Base-by-base conservation (phyloP, 2,797 vertebrate genomes). In the Glyptemys insculpta region DNA sequence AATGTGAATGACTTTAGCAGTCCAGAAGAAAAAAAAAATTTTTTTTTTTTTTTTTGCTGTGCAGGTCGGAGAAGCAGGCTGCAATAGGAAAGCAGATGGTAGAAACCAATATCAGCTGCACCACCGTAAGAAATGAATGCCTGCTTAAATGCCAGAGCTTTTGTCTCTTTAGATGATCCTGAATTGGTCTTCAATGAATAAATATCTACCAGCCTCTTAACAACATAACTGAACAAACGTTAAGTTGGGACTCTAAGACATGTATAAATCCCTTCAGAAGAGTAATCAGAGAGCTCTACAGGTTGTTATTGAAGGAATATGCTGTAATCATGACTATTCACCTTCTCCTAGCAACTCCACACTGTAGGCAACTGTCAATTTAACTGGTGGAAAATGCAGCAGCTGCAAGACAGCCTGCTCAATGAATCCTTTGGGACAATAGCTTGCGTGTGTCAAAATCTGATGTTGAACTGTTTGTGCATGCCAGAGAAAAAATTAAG, bases 321-420 rank as follows among this genome's bases (percentile, higher is more conserved):
- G 97, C 94, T 95, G 96, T 94, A 97, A 98, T 96, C 97, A 96
- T 95, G 97, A 98, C 97, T 97, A 97, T 98, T 98, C 97, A 98
- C 97, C 98, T 97, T 98, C 98, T 98, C 98, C 98, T 98, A 98
- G 98, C 98, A 98, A 98, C 98, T 98, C 97, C 94, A 92, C 98
- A 95, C 98, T 96, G 98, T 96, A 97, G 98, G 98, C 97, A 97
- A 97, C 97, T 96, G 98, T 95, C 97, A 98, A 85, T 97, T 98
- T 96, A 97, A 97, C 93, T 95, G 89, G 95, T 86, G 86, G 91
- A 93, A 98, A 98, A 95, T n/a, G 91, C 95, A 91, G 98, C 97
- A 97, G 97, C 97, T 98, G 98, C 97, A 96, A 97, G 94, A 92
- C 95, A 97, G 95, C 91, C 97, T 11, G 79, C 89, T 97, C 96